Conservation (phyloP, 2,113 vertebrate species). For the Oxyura jamaicensis region DNA sequence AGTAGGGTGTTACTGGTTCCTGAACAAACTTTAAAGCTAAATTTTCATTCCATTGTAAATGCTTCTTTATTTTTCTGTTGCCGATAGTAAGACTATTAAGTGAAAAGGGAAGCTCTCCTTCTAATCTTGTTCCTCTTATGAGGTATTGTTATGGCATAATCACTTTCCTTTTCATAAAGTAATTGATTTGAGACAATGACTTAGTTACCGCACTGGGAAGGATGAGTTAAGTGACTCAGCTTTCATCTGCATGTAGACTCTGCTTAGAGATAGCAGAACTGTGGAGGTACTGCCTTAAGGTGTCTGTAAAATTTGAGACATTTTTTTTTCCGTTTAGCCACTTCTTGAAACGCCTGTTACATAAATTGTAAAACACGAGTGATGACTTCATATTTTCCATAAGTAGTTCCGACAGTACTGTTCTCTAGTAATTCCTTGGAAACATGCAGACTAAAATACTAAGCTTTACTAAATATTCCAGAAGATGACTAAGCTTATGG, state of each 20-base stretch:
- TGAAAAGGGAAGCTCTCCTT: neutral
- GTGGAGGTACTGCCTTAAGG: neutral
- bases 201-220: neutral
- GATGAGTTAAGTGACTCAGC: neutral
- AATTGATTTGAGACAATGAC: neutral
- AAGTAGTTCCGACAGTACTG: constrained; percentile 2
- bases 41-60: neutral
- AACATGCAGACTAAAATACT: constrained; percentile 15
- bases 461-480: constrained; percentile 30
- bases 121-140: neutral
- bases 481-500: constrained; percentile 59
- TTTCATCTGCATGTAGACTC: neutral
- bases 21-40: neutral
- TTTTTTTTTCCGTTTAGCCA: neutral
- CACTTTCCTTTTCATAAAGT: neutral
- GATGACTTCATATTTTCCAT: neutral
- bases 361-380: neutral
- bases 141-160: neutral
- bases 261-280: neutral
- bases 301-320: neutral
- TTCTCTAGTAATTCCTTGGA: constrained; percentile 60
- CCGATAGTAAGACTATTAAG: neutral
- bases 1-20: neutral
- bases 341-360: neutral
- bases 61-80: neutral